A percentile compares a stretch with the other conserved stretches of the same genome.
phyloP scores from a whole-genome alignment of 2,113 vertebrate species.

The Cepphus grylle region DNA sequence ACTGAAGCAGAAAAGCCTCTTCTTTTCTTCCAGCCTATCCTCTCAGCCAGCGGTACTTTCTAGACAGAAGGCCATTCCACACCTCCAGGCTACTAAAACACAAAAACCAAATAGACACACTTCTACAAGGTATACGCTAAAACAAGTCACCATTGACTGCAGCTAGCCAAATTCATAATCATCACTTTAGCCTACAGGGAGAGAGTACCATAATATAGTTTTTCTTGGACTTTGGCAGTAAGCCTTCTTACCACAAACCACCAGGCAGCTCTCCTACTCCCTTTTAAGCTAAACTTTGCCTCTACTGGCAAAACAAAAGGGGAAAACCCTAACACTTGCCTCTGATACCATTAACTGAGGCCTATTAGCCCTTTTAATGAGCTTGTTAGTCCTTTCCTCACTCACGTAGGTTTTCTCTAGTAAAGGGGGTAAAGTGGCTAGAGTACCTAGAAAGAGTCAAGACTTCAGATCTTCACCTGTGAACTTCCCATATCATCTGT shows the following conservation, averaged over 20 bases:
- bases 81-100: background rate
- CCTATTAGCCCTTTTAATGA: background rate
- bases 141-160: background rate
- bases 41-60: background rate
- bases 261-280: background rate
- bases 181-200: too few species aligned
- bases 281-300: background rate
- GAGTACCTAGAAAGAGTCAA: background rate
- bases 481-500: background rate
- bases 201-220: accelerated
- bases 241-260: background rate
- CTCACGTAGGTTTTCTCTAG: background rate
- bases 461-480: background rate
- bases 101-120: background rate
- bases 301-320: background rate
- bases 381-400: background rate
- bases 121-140: background rate
- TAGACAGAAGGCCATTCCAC: background rate
- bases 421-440: background rate
- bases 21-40: background rate
- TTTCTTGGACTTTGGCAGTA: background rate
- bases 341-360: background rate
- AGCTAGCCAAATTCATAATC: background rate
- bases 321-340: background rate
- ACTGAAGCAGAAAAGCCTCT: background rate